Percentiles rank a stretch among this genome's conserved stretches.
Conservation (phyloP, 2,797 vertebrate species). For the Triplophysa yarkandensis region DNA sequence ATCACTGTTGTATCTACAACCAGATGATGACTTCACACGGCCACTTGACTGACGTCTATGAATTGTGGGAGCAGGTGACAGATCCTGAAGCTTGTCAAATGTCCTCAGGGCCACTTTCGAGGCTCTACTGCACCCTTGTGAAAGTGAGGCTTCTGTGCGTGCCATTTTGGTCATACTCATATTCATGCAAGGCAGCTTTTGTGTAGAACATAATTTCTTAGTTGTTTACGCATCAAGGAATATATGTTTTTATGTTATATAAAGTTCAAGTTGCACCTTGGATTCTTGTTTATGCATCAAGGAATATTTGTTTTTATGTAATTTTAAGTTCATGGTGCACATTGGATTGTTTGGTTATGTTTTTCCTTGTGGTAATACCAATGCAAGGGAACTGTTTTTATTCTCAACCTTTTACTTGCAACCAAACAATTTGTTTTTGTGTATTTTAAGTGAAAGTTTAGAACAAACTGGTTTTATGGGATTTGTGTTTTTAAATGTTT, state of each 20-base stretch:
- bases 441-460: no score
- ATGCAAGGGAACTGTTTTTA: not conserved
- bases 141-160: constrained; percentile 87
- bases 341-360: no score
- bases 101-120: constrained; percentile 77
- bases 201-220: constrained; percentile 62
- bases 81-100: constrained; percentile 77
- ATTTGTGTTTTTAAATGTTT: not conserved
- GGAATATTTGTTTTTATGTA: no score
- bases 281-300: no score
- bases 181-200: constrained; percentile 90
- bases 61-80: constrained; percentile 85
- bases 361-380: not conserved
- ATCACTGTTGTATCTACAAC: constrained; percentile 90
- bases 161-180: constrained; percentile 75
- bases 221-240: no score
- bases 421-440: no score
- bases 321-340: no score
- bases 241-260: no score
- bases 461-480: not conserved
- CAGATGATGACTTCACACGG: constrained; percentile 97
- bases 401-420: not conserved
- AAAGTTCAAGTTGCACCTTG: no score
- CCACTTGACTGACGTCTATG: constrained; percentile 83
- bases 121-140: constrained; percentile 83